These are phyloP conservation scores for Lycaon pictus DNA, from an alignment of 2,113 vertebrate genomes.

Conservation along the genomic window DNA sequence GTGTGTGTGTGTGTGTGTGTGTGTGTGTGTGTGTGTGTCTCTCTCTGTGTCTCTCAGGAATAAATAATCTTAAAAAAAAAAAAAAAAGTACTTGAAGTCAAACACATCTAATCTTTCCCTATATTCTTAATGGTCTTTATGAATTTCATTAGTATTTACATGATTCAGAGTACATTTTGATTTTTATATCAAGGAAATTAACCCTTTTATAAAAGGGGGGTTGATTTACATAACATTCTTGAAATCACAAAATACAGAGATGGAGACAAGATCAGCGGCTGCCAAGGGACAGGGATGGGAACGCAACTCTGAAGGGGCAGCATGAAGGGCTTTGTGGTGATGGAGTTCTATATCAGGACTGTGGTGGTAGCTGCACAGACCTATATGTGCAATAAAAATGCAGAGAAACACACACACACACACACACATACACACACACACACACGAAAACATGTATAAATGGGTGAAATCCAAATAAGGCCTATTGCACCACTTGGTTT, in stretches of 20 bases:
- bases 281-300: too few relatives aligned
- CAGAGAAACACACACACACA: neutral
- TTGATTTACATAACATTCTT: neutral
- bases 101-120: neutral
- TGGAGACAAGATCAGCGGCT: neutral
- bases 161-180: neutral
- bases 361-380: fast-evolving
- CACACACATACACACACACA: fast-evolving
- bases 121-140: neutral
- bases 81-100: constrained; percentile 9
- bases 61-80: too few relatives aligned
- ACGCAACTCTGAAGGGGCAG: fast-evolving
- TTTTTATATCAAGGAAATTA: neutral
- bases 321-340: neutral
- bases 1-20: too few relatives aligned
- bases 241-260: neutral
- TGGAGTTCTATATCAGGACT: neutral
- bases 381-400: fast-evolving
- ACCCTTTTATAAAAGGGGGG: neutral
- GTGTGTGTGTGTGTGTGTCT: too few relatives aligned
- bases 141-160: neutral
- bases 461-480: neutral
- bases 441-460: fast-evolving
- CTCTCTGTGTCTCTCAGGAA: too few relatives aligned
- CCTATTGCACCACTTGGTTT: neutral